A percentile compares a stretch with the other conserved stretches of the same genome.
These are phyloP conservation scores for Eupithecia pulchellata DNA, from an alignment of 2,888 invertebrate genomes.

Conservation along the genomic window DNA sequence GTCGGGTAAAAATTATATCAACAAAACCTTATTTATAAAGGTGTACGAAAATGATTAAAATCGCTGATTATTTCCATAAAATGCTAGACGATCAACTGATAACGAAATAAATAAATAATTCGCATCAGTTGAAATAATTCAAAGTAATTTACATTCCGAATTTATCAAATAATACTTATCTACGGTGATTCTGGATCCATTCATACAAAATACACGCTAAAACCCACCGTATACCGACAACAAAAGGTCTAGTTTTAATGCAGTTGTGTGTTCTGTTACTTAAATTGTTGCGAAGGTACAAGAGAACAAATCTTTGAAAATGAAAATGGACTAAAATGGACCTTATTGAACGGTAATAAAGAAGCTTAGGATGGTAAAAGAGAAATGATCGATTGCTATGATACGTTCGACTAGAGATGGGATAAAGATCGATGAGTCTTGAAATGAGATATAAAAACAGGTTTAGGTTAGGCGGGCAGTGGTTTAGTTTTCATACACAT, in stretches of 20 bases:
- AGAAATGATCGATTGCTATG: conserved; percentile 53
- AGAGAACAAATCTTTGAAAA: conserved; percentile 46
- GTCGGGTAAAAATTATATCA: too few relatives aligned
- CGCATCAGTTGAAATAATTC: conserved; percentile 58
- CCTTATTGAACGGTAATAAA: conserved; percentile 40
- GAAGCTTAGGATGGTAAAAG: conserved; percentile 43
- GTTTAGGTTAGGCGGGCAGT: neutral
- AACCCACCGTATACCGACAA: conserved; percentile 36
- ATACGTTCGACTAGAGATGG: conserved; percentile 42
- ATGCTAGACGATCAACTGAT: conserved; percentile 39
- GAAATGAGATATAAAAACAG: conserved; percentile 10
- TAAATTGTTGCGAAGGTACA: conserved; percentile 64
- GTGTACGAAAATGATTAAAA: conserved; percentile 8
- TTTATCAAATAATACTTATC: conserved; percentile 62
- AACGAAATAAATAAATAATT: conserved; percentile 50
- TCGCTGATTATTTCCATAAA: conserved; percentile 24
- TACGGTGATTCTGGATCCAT: conserved; percentile 45
- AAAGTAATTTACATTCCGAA: conserved; percentile 62
- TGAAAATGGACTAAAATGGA: conserved; percentile 39
- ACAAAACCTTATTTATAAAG: too few relatives aligned
- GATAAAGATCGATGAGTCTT: conserved; percentile 27
- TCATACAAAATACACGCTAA: conserved; percentile 32
- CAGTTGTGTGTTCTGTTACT: conserved; percentile 51
- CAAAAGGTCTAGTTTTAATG: conserved; percentile 34
- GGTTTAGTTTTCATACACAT: neutral